Base-by-base conservation (phyloP, 2,888 invertebrate genomes). In the Atrina japonica region DNA sequence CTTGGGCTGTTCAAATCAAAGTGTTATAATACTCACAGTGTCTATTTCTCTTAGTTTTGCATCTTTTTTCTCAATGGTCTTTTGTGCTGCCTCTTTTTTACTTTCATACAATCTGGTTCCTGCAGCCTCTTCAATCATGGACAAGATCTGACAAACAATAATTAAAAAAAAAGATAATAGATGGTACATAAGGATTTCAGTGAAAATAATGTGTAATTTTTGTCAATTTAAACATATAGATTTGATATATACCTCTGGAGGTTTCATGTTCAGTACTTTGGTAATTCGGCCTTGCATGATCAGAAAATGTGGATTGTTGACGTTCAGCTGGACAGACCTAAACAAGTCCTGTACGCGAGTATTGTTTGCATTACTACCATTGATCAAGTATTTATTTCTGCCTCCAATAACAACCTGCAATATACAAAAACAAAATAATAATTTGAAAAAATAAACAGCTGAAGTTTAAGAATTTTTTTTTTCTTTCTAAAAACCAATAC, bases 241-340 rank as follows among this genome's bases (percentile, higher is more conserved):
- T 43, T 2, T 18, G 3, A 52, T 25, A 77, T 87, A 88, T 90
- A 96, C 96, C 93, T 99, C 99, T 52, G 94, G 93, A 0, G 99
- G 98, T 89, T 98, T 99, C 99, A 99, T 99, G 90, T 97, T 99
- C 29, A 99, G 92, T 1, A 99, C 99, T 92, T 99, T 99, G 1
- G 99, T 99, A 80, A 99, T 98, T 77, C 97, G 94, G 0, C 99
- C 99, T 93, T 99, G 99, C 99, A 99, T 99, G 86, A 99, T 99
- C 41, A 99, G 93, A 91, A 99, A 99, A 91, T 99, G 98, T 0
- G 99, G 99, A 92, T 99, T 99, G 92, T 99, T 99, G 1, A 99
- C 97, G 88, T 99, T 99, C 45, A 99, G 92, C 89, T 98, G 98
- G 6, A 99, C 95, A 0, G 98, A 97, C 84, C 97, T 96, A 91